A percentile compares a stretch with the other conserved stretches of the same genome.
These are phyloP conservation scores for Astreopora myriophthalma DNA, from an alignment of 64 coral and sea anemone species.

Conservation along the genomic window DNA sequence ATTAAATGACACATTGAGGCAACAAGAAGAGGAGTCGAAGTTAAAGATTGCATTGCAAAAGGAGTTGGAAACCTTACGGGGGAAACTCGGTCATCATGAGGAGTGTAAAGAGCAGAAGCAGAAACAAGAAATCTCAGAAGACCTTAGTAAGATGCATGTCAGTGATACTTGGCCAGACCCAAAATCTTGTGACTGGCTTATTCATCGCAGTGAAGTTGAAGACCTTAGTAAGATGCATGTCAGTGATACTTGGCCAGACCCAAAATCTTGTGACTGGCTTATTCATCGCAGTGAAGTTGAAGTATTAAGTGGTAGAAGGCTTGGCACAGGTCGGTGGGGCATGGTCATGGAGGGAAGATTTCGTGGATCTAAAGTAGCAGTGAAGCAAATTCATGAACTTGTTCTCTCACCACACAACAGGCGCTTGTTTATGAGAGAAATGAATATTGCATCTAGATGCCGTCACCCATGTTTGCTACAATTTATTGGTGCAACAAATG, in stretches of 20 bases:
- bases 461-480: conserved; percentile 92
- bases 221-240: conserved; percentile 7
- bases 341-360: conserved; percentile 80
- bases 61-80: conserved; percentile 38
- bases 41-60: neutral
- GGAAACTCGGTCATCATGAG: conserved; percentile 3
- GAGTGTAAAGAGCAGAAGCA: conserved; percentile 10
- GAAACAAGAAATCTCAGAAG: neutral
- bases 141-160: neutral
- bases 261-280: conserved; percentile 73
- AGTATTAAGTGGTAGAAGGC: neutral
- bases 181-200: conserved; percentile 73
- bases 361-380: conserved; percentile 84
- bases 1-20: neutral
- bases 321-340: conserved; percentile 88
- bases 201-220: too few species aligned
- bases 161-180: neutral
- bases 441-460: conserved; percentile 85
- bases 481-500: conserved; percentile 93
- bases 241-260: neutral
- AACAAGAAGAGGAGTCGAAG: conserved; percentile 27
- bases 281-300: conserved; percentile 78
- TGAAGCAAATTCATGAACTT: conserved; percentile 91
- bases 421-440: conserved; percentile 90
- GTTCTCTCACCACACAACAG: conserved; percentile 93